These are phyloP conservation scores for Ectemnius lituratus DNA, from an alignment of 2,888 invertebrate genomes.

Conservation along the genomic window DNA sequence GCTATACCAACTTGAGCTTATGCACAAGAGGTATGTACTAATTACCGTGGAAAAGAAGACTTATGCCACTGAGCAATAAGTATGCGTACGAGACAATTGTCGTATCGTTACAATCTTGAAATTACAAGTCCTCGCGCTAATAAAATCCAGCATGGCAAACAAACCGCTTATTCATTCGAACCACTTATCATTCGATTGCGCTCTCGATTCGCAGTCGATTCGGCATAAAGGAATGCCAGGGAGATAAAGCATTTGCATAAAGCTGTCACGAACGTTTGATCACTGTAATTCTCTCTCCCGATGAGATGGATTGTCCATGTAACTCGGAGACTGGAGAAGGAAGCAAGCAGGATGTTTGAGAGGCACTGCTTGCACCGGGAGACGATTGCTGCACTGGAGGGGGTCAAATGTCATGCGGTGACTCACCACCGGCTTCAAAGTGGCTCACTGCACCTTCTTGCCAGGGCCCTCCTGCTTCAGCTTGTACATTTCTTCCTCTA, in stretches of 20 bases:
- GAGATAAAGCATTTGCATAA: too few relatives aligned
- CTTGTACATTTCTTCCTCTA: constrained; percentile 43
- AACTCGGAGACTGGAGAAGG: not conserved
- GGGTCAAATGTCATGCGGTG: constrained; percentile 72
- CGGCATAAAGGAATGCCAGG: not conserved
- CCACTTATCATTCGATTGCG: not conserved
- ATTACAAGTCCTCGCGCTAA: not conserved
- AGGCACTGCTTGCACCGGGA: constrained; percentile 63
- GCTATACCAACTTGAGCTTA: not conserved
- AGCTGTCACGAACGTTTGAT: too few relatives aligned
- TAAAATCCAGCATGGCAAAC: not conserved
- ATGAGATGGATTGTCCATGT: too few relatives aligned
- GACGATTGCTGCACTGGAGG: constrained; percentile 61
- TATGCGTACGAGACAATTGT: not conserved
- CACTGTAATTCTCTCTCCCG: too few relatives aligned
- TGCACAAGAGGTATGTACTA: constrained; percentile 4
- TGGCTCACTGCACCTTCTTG: constrained; percentile 47
- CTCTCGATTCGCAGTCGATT: not conserved
- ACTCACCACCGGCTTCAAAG: constrained; percentile 63
- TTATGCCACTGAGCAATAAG: not conserved
- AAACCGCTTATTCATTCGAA: not conserved
- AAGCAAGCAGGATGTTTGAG: constrained; percentile 47
- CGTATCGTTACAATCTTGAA: not conserved
- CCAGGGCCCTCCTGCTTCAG: not conserved
- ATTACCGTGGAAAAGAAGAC: constrained; percentile 7